Evolutionary conservation across 2,797 vertebrate genomes (phyloP).

Genomic region (Pseudomugil gertrudae): DNA sequence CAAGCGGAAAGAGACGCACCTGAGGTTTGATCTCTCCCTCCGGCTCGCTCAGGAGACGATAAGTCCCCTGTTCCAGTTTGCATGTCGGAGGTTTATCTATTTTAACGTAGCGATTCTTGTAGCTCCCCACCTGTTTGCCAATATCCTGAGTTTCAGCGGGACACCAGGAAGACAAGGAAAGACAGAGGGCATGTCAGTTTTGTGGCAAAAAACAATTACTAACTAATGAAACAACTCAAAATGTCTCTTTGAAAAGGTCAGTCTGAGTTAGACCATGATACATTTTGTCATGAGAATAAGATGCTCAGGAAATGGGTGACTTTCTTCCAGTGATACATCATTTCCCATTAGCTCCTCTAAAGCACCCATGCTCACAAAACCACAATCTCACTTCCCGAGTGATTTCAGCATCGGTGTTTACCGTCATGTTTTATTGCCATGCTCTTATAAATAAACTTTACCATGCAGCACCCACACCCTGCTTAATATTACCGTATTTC

Average conservation of each 20-base stretch:
- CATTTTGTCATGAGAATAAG: not conserved
- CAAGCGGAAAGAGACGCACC: constrained; percentile 59
- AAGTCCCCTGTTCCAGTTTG: constrained; percentile 84
- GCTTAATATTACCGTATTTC: not conserved
- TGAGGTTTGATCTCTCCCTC: constrained; percentile 87
- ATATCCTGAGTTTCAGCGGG: constrained; percentile 81
- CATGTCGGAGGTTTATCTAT: constrained; percentile 88
- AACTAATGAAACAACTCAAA: constrained; percentile 13
- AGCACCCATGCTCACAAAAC: constrained; percentile 16
- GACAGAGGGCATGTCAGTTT: not conserved
- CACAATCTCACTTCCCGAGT: constrained; percentile 31
- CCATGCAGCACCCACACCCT: not conserved
- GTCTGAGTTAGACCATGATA: not conserved
- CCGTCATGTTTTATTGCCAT: constrained; percentile 1
- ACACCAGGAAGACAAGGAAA: constrained; percentile 5
- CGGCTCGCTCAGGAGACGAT: constrained; percentile 84
- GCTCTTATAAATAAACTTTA: not conserved
- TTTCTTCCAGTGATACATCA: constrained; percentile 1
- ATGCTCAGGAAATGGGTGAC: constrained; percentile 8
- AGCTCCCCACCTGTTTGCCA: constrained; percentile 72
- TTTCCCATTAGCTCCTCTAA: constrained; percentile 24
- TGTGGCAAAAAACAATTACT: not conserved
- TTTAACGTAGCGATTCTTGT: constrained; percentile 82
- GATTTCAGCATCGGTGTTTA: not conserved
- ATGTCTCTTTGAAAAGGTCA: not conserved